Base-by-base conservation (phyloP, 2,797 vertebrate species). In the Leptatherina wallacei region DNA sequence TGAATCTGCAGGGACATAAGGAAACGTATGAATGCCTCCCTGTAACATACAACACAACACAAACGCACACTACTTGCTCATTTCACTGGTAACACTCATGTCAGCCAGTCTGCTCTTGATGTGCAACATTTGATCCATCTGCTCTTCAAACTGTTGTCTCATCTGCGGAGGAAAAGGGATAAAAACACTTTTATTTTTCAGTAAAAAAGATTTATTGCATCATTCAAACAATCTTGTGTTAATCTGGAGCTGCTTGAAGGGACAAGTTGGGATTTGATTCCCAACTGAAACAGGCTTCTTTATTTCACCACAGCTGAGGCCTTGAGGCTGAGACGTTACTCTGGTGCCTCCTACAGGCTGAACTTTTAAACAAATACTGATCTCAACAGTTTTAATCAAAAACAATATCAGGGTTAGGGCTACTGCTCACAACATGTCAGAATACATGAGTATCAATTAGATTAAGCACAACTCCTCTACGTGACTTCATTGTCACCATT, bases 111-210 rank as follows among this genome's bases (percentile, higher is more conserved):
- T 52, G 70, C 55, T 86, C 65, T 91, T 85, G 6, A 89, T 6
- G 9, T 4, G 16, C 0, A 62, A 63, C 63, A 94, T 74, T 10
- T 58, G 73, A 47, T 90, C 82, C 78, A 89, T 9, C 51, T 86
- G 75, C 4, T 11, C 73, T 65, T 91, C 73, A 70, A 93, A 78
- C 55, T 91, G 65, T 52, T 72, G 61, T 35, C 49, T 89, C 57
- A 89, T 22, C 94, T 94, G 75, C 51, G 78, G 30, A 2, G 6
- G 2, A 77, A 58, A 44, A 9, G 16, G 22, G 65, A 1, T 10
- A 61, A 58, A 0, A 16, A 0, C 60, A 33, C 7, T n/a, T 1
- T 24, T 1, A 30, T 27, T 24, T 47, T 10, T 75, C 12, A 68
- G 36, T 29, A 0, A 63, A 61, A 35, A 7, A 0, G 24, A 69